Evolutionary conservation across 2,797 vertebrate species (phyloP).

Genomic region (Tolypeutes matacus): DNA sequence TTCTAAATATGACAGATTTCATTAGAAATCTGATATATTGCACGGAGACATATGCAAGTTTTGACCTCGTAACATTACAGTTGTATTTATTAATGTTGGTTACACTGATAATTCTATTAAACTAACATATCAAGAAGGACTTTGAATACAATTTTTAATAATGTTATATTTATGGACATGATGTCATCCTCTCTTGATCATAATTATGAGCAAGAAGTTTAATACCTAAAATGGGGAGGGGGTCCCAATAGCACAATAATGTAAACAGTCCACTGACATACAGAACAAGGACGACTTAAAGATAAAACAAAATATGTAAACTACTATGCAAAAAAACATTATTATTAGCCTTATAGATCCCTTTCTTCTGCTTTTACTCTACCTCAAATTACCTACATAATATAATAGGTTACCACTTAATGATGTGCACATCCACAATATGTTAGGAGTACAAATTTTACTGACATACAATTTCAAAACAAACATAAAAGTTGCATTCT

Average conservation of each 20-base stretch:
- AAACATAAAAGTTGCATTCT: constrained; percentile 18
- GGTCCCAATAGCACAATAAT: not conserved
- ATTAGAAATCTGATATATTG: constrained; percentile 57
- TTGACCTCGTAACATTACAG: not conserved
- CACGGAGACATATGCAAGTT: not conserved
- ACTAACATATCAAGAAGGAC: not conserved
- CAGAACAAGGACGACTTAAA: constrained; percentile 34
- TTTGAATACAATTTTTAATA: constrained; percentile 38
- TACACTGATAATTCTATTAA: constrained; percentile 37
- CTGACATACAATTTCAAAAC: not conserved
- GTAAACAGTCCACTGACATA: not conserved
- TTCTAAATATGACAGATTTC: constrained; percentile 53
- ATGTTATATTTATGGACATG: constrained; percentile 22
- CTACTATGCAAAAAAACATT: not conserved
- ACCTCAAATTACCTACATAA: not conserved
- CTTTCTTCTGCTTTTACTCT: constrained; percentile 23
- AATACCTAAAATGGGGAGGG: not conserved
- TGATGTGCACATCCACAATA: not conserved
- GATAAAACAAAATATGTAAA: not conserved
- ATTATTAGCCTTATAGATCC: constrained; percentile 2
- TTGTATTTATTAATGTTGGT: not conserved
- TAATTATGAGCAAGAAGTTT: constrained; percentile 11
- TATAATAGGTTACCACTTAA: constrained; percentile 23
- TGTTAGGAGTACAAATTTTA: constrained; percentile 24
- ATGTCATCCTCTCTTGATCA: not conserved